A percentile compares a stretch with the other conserved stretches of the same genome.
Evolutionary conservation across 2,113 vertebrate species (phyloP).

Genomic region (Caloenas nicobarica): DNA sequence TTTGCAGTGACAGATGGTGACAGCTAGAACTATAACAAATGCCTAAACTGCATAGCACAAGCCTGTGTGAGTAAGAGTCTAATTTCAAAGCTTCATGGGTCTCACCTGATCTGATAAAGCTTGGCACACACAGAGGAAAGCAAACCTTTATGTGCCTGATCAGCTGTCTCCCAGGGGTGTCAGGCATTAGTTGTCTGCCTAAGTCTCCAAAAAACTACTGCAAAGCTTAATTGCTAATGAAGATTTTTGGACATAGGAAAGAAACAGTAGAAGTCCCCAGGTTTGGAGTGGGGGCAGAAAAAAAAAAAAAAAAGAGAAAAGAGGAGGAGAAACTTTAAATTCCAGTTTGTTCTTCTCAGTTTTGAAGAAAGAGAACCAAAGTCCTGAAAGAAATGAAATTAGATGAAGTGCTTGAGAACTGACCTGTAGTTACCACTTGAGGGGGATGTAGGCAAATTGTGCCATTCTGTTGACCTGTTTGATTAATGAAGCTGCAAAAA

Average conservation of each 20-base stretch:
- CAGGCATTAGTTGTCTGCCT: background rate
- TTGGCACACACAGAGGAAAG: background rate
- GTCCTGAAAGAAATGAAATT: background rate
- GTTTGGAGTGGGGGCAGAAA: fast-evolving
- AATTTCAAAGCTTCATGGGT: background rate
- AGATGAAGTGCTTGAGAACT: background rate
- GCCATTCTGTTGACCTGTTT: background rate
- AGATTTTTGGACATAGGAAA: background rate
- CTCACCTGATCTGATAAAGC: background rate
- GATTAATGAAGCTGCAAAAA: background rate
- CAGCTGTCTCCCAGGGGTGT: background rate
- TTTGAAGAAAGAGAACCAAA: background rate
- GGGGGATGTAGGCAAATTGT: background rate
- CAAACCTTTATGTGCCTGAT: background rate
- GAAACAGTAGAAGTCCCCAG: background rate
- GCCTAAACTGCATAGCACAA: background rate
- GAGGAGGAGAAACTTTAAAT: background rate
- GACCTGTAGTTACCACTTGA: background rate
- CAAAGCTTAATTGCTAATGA: background rate
- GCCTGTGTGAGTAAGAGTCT: background rate
- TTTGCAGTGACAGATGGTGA: background rate
- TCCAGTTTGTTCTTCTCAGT: background rate
- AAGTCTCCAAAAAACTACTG: background rate
- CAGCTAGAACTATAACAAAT: background rate
- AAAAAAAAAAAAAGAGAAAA: background rate